Conservation (phyloP, 2,888 invertebrate species). For the Aromia moschata region DNA sequence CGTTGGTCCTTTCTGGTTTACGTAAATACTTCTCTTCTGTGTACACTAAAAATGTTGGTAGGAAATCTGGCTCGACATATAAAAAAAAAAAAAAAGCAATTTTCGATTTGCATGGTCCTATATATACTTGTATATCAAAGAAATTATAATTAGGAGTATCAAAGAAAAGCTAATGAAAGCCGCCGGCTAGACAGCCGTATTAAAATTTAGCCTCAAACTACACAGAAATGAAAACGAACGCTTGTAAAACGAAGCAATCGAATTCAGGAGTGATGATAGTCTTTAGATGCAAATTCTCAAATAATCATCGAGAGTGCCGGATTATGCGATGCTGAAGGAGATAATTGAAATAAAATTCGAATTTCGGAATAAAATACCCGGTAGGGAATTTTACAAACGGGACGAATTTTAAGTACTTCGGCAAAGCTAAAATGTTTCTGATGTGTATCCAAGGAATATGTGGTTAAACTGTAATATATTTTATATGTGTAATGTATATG, state of each 20-base stretch:
- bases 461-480: too few relatives aligned
- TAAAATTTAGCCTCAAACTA: slow-evolving; percentile 8
- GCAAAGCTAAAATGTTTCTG: too few relatives aligned
- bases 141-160: slow-evolving; percentile 14
- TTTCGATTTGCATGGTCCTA: too few relatives aligned
- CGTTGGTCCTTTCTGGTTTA: too few relatives aligned
- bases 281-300: slow-evolving; percentile 27
- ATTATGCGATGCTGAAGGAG: slow-evolving; percentile 22
- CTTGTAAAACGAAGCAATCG: slow-evolving; percentile 19
- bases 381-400: slow-evolving; percentile 9
- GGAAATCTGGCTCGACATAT: too few relatives aligned
- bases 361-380: slow-evolving; percentile 22
- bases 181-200: slow-evolving; percentile 10
- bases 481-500: too few relatives aligned
- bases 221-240: slow-evolving; percentile 17
- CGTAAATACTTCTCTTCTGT: too few relatives aligned
- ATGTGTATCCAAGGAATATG: too few relatives aligned
- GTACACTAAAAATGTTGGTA: too few relatives aligned
- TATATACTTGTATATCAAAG: slow-evolving; percentile 9
- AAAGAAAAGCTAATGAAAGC: slow-evolving; percentile 15
- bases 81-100: too few relatives aligned
- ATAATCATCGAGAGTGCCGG: slow-evolving; percentile 28
- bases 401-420: slow-evolving; percentile 2
- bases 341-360: slow-evolving; percentile 24
- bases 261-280: slow-evolving; percentile 12